These are phyloP conservation scores for Leptobrachium ailaonicum DNA, from an alignment of 2,113 vertebrate species.

Conservation along the genomic window DNA sequence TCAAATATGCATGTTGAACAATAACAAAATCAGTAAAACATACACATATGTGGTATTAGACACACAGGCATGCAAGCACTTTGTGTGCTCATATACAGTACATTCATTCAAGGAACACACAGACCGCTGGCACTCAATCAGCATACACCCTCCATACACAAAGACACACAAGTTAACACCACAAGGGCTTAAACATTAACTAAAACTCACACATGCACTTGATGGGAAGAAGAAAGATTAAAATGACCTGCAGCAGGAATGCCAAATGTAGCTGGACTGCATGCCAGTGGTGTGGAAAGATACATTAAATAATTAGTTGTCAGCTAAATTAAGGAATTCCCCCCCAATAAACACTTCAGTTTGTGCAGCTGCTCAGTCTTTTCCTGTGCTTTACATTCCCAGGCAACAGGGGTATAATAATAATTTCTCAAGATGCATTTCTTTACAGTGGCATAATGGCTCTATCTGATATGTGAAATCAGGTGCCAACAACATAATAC, in stretches of 20 bases:
- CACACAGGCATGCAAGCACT: too few species aligned
- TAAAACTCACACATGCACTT: neutral
- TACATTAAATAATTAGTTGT: slow-evolving; percentile 16
- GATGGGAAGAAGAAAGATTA: neutral
- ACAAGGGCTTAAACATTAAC: neutral
- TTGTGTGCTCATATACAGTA: neutral
- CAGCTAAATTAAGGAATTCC: slow-evolving; percentile 6
- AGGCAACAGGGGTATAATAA: neutral
- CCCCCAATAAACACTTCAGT: neutral
- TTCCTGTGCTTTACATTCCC: neutral
- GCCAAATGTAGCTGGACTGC: neutral
- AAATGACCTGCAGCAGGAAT: neutral
- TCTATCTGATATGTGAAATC: too few species aligned
- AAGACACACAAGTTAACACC: neutral
- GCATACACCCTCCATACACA: too few species aligned
- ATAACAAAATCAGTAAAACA: too few species aligned
- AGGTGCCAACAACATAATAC: too few species aligned
- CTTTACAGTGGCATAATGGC: too few species aligned
- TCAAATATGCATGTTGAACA: too few species aligned
- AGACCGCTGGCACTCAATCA: too few species aligned
- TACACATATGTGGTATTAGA: too few species aligned
- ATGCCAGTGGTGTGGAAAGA: neutral
- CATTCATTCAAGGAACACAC: too few species aligned
- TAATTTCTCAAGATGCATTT: too few species aligned
- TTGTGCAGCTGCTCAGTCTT: slow-evolving; percentile 4